phyloP scores from a whole-genome alignment of 2,797 vertebrate genomes.

The Falco columbarius region DNA sequence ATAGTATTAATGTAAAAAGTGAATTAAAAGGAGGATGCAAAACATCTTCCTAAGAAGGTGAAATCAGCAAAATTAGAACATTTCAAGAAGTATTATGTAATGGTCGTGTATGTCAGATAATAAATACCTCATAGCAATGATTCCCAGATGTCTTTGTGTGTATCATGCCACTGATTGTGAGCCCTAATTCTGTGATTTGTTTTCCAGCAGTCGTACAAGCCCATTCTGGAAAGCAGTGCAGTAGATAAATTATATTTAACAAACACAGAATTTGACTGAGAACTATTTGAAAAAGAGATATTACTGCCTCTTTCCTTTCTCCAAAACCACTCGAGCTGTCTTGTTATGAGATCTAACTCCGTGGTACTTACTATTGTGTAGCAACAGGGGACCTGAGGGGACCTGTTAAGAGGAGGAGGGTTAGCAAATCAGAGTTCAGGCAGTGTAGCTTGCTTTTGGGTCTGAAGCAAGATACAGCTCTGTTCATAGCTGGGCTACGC shows the following conservation, averaged over 20 bases:
- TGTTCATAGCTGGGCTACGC: not conserved
- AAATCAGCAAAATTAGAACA: not conserved
- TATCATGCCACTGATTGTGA: not conserved
- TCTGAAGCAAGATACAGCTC: not conserved
- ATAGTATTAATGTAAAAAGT: not conserved
- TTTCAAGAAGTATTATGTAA: not conserved
- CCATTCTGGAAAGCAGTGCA: not conserved
- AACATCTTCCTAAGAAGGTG: not conserved
- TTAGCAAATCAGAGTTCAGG: not conserved
- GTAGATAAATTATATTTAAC: not conserved
- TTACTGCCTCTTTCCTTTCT: not conserved
- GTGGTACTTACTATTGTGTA: not conserved
- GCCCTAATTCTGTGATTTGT: not conserved
- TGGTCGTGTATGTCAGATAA: not conserved
- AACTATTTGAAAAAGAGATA: not conserved
- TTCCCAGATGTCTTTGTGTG: not conserved
- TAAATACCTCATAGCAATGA: not conserved
- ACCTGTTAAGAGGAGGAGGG: not conserved
- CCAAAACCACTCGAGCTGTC: not conserved
- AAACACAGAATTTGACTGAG: not conserved
- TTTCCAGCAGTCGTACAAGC: not conserved
- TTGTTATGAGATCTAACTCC: not conserved
- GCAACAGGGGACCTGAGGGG: not conserved
- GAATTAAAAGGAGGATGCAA: not conserved
- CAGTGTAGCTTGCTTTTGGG: not conserved